phyloP scores from a whole-genome alignment of 2,113 vertebrate species.

The Semnornis frantzii region DNA sequence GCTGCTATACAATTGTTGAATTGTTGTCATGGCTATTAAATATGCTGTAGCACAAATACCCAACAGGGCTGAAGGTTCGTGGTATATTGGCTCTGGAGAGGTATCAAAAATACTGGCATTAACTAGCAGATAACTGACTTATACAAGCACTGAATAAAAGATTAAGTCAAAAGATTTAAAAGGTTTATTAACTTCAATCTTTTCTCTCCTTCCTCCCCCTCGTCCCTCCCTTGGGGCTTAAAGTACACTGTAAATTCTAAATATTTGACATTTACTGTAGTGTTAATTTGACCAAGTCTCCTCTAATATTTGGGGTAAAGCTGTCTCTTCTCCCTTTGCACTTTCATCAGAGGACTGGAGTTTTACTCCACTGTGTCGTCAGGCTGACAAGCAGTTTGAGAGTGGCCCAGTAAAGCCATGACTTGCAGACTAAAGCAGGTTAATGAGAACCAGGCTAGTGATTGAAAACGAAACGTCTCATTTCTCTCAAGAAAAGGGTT shows the following conservation, averaged over 20 bases:
- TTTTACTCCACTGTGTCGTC: not conserved
- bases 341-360: conserved; percentile 24
- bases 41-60: conserved; percentile 69
- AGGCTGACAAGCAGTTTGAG: not conserved
- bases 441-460: conserved; percentile 60
- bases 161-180: conserved; percentile 48
- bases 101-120: conserved; percentile 56
- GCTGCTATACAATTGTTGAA: conserved; percentile 79
- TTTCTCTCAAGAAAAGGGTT: conserved; percentile 59
- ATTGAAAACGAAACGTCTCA: conserved; percentile 59
- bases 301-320: not conserved
- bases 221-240: not conserved
- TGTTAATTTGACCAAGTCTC: not conserved
- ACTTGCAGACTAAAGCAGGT: conserved; percentile 60
- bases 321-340: not conserved
- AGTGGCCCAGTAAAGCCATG: conserved; percentile 2
- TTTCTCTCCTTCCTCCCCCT: not conserved
- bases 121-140: conserved; percentile 66
- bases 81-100: conserved; percentile 58
- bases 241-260: conserved; percentile 1
- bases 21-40: conserved; percentile 84
- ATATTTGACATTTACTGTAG: conserved; percentile 22
- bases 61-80: conserved; percentile 63
- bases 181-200: conserved; percentile 27
- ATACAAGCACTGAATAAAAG: conserved; percentile 49